Conservation (phyloP, 2,113 vertebrate genomes). For the Barbus barbus region DNA sequence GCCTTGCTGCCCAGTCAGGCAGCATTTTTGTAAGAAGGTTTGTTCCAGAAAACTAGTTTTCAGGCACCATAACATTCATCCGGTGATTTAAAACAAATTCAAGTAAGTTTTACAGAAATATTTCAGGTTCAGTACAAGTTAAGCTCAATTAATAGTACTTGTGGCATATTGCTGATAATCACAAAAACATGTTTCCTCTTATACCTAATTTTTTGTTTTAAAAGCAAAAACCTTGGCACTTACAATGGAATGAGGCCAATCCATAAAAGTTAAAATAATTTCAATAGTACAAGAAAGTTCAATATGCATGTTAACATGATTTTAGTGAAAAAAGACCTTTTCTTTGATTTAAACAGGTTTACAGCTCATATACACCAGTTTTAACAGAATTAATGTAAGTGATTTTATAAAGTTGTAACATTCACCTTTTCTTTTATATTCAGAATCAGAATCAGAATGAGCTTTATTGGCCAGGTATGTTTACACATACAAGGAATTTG, state of each 20-base stretch:
- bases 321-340: not conserved
- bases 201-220: no score
- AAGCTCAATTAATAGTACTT: not conserved
- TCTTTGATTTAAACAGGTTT: not conserved
- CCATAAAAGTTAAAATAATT: not conserved
- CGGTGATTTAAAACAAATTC: not conserved
- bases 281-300: not conserved
- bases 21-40: not conserved
- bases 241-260: not conserved
- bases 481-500: no score
- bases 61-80: not conserved
- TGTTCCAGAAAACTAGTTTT: not conserved
- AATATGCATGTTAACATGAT: not conserved
- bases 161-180: not conserved
- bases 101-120: not conserved
- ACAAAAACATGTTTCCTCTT: no score
- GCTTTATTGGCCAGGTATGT: no score
- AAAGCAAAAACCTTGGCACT: no score
- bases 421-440: not conserved
- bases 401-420: not conserved
- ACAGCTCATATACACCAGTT: not conserved
- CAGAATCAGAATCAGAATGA: no score
- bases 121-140: not conserved
- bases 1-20: not conserved
- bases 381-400: not conserved